These are phyloP conservation scores for Hormiphora californensis DNA, from an alignment of 37 sponge, comb jelly and placozoan genomes.

Conservation along the genomic window DNA sequence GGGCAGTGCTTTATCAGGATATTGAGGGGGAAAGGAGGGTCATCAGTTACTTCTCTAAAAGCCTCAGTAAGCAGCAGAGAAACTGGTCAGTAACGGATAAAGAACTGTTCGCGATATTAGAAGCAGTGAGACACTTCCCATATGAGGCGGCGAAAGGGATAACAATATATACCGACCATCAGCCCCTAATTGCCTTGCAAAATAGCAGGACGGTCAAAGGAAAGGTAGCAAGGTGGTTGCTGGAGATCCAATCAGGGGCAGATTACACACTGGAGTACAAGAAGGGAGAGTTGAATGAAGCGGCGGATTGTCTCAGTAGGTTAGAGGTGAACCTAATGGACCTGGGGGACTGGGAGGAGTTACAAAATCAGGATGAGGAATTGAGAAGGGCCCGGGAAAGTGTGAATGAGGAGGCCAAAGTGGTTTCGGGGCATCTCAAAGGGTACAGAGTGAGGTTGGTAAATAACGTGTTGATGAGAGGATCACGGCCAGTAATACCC, in stretches of 20 bases:
- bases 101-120: slow-evolving; percentile 5
- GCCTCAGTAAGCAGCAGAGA: neutral
- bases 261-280: neutral
- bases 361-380: too few relatives aligned
- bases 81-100: neutral
- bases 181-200: neutral
- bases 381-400: too few relatives aligned
- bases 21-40: neutral
- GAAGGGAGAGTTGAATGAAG: neutral
- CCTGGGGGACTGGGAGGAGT: too few relatives aligned
- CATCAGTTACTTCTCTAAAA: neutral
- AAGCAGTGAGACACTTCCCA: neutral
- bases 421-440: too few relatives aligned
- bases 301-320: slow-evolving; percentile 4
- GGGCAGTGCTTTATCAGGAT: neutral
- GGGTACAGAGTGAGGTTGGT: too few relatives aligned
- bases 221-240: neutral
- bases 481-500: too few relatives aligned
- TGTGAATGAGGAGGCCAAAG: too few relatives aligned
- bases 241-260: neutral
- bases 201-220: too few relatives aligned
- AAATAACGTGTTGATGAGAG: too few relatives aligned
- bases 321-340: too few relatives aligned
- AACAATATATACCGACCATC: neutral
- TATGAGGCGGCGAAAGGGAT: too few relatives aligned